Conservation (phyloP, 2,113 vertebrate genomes). For the Notarius quadriscutis region DNA sequence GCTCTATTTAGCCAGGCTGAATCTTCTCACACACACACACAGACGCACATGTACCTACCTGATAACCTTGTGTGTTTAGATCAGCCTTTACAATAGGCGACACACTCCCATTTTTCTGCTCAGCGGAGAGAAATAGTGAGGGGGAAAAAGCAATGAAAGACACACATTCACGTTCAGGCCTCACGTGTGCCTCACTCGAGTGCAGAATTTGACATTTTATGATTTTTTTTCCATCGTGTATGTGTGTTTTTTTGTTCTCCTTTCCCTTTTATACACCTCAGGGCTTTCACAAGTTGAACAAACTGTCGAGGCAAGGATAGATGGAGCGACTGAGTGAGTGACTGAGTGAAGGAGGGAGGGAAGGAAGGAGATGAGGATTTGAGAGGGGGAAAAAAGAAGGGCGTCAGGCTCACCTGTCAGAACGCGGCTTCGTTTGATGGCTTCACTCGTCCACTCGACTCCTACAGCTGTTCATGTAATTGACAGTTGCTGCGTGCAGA, state of each 20-base stretch:
- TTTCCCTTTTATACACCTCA: constrained; percentile 38
- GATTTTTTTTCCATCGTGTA: not conserved
- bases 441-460: constrained; percentile 59
- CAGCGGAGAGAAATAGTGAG: constrained; percentile 8
- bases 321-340: not conserved
- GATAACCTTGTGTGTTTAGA: constrained; percentile 67
- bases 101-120: constrained; percentile 44
- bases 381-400: constrained; percentile 32
- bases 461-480: constrained; percentile 61
- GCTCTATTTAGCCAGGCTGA: constrained; percentile 61
- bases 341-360: not conserved
- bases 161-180: constrained; percentile 16
- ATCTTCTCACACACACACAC: constrained; percentile 53
- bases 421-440: constrained; percentile 38
- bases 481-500: constrained; percentile 50
- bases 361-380: not conserved
- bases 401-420: constrained; percentile 62
- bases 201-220: constrained; percentile 22
- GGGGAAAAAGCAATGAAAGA: not conserved
- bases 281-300: constrained; percentile 50
- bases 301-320: not conserved
- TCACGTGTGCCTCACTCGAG: constrained; percentile 16
- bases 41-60: constrained; percentile 67
- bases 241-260: not conserved
- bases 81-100: constrained; percentile 57